Conservation (phyloP, 2,797 vertebrate genomes). For the Fratercula arctica region DNA sequence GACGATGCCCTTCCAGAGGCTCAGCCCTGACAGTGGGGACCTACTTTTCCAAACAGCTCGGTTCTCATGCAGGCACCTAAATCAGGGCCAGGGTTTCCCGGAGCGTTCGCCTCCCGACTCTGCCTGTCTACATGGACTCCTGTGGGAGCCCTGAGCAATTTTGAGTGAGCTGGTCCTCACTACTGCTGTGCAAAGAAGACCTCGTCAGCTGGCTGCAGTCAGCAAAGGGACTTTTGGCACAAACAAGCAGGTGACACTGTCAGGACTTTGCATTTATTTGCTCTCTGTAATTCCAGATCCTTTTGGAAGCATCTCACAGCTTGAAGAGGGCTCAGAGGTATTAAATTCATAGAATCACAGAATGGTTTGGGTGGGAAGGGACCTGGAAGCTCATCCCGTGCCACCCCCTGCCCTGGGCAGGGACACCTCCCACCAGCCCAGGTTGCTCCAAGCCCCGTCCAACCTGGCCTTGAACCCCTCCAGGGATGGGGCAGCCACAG, state of each 20-base stretch:
- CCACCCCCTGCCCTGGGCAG: not conserved
- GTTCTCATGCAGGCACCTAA: not conserved
- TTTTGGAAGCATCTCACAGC: not conserved
- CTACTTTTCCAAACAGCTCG: not conserved
- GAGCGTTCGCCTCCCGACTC: not conserved
- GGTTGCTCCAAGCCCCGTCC: no score
- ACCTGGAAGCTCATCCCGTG: accelerated
- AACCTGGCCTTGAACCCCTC: no score
- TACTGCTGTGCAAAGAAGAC: not conserved
- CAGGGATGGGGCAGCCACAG: no score
- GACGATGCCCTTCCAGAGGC: not conserved
- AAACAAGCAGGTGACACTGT: not conserved
- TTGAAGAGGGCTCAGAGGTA: not conserved
- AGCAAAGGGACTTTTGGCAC: not conserved
- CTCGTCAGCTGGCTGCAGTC: not conserved
- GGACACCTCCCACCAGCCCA: no score
- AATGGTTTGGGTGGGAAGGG: not conserved
- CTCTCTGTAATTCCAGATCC: not conserved
- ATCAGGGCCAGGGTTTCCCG: not conserved
- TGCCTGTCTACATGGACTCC: not conserved
- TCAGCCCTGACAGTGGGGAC: not conserved
- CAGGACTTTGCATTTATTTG: not conserved
- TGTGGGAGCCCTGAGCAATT: accelerated
- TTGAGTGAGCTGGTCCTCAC: not conserved
- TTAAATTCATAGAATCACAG: not conserved